phyloP scores from a whole-genome alignment of 2,888 invertebrate species.

The Pachycephus smyrnensis region DNA sequence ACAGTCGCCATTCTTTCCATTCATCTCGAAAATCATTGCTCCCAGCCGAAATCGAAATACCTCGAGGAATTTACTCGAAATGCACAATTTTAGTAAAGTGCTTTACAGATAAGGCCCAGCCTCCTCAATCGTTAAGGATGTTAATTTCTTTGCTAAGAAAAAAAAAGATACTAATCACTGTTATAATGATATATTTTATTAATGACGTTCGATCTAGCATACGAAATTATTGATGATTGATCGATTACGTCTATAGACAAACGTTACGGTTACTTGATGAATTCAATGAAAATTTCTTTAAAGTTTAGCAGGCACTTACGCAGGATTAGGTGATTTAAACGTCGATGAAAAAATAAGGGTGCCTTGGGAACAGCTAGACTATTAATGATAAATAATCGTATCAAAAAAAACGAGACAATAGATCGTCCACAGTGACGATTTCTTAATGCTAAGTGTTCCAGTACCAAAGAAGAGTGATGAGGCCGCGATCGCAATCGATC shows the following conservation, averaged over 20 bases:
- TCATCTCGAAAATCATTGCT: background rate
- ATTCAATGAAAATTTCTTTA: background rate
- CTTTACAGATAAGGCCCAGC: background rate
- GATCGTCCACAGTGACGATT: background rate
- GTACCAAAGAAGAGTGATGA: background rate
- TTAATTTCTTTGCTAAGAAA: background rate
- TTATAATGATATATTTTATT: background rate
- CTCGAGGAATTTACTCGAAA: background rate
- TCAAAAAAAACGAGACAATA: constrained; percentile 15
- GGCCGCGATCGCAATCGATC: background rate
- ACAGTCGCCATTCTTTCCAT: background rate
- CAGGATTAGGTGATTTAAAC: background rate
- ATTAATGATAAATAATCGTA: constrained; percentile 1
- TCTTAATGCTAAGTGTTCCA: background rate
- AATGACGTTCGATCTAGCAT: background rate
- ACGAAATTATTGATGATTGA: background rate
- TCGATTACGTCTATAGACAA: background rate
- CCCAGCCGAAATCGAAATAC: background rate
- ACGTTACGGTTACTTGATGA: background rate
- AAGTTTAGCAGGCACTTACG: background rate
- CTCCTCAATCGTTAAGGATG: background rate
- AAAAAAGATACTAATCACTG: background rate
- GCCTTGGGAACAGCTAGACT: constrained; percentile 14
- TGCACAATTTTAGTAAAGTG: background rate
- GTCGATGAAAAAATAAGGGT: constrained; percentile 12